Conservation (phyloP, 2,797 vertebrate genomes). For the Glyptemys insculpta region DNA sequence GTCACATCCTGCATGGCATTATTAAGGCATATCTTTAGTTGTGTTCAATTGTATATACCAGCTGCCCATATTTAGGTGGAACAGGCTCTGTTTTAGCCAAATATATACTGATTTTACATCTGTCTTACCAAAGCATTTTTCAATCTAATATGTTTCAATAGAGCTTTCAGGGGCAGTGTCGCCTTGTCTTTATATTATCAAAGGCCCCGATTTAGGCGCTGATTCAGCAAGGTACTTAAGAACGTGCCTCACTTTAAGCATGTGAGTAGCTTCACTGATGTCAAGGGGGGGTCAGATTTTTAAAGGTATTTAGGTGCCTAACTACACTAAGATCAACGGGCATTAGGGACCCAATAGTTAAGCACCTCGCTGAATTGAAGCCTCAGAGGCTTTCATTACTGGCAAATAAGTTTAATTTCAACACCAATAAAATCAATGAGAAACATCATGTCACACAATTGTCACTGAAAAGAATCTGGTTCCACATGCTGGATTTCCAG, state of each 20-base stretch:
- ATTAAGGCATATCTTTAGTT: neutral
- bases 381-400: neutral
- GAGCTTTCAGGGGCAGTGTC: constrained; percentile 14
- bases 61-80: constrained; percentile 49
- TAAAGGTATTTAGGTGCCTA: neutral
- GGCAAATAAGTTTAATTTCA: neutral
- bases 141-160: constrained; percentile 13
- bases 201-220: constrained; percentile 13
- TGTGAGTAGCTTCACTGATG: neutral
- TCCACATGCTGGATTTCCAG: neutral
- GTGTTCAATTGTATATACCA: constrained; percentile 31
- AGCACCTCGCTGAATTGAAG: neutral
- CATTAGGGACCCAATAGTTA: neutral
- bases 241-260: neutral
- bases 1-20: constrained; percentile 61
- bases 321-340: neutral
- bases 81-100: constrained; percentile 52
- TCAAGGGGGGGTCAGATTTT: neutral
- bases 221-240: constrained; percentile 27
- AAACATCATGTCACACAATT: accelerated
- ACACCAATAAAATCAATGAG: neutral
- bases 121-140: constrained; percentile 41
- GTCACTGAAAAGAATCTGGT: neutral
- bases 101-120: constrained; percentile 48
- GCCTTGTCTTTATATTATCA: neutral